Evolutionary conservation across 1,140 invertebrate genomes (phyloP).

Genomic region (Elymnias hypermnestra): DNA sequence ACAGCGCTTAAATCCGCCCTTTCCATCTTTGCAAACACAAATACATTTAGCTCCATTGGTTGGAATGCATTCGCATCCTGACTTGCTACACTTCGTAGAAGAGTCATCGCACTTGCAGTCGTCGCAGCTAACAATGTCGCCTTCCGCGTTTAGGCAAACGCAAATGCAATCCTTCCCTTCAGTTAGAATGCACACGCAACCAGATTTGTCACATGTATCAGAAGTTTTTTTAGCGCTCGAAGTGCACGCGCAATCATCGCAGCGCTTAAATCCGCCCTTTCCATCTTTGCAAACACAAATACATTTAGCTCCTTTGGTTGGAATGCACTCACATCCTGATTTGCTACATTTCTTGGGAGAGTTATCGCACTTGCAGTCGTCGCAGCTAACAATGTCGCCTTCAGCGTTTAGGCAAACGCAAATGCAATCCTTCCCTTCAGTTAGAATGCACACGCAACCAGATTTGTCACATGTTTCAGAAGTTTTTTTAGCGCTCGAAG

Average conservation of each 20-base stretch:
- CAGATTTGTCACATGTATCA: constrained; percentile 2
- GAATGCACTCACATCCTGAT: constrained; percentile 24
- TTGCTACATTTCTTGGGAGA: neutral
- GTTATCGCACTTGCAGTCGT: neutral
- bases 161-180: constrained; percentile 8
- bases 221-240: neutral
- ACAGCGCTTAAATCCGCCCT: no score
- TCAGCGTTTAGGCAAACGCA: neutral
- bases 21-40: no score
- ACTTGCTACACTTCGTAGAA: neutral
- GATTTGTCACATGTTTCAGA: no score
- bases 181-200: constrained; percentile 2
- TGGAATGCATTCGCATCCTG: no score
- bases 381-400: constrained; percentile 1
- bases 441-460: no score
- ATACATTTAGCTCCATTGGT: no score
- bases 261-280: constrained; percentile 14
- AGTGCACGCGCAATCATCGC: constrained; percentile 21
- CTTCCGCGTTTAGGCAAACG: neutral
- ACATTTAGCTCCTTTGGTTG: constrained; percentile 20
- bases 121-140: neutral
- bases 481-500: no score
- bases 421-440: neutral
- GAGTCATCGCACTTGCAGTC: constrained; percentile 1
- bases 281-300: constrained; percentile 25